Percentiles rank a stretch among this genome's conserved stretches.
These are phyloP conservation scores for Bovichtus variegatus DNA, from an alignment of 2,797 vertebrate species.

Conservation along the genomic window DNA sequence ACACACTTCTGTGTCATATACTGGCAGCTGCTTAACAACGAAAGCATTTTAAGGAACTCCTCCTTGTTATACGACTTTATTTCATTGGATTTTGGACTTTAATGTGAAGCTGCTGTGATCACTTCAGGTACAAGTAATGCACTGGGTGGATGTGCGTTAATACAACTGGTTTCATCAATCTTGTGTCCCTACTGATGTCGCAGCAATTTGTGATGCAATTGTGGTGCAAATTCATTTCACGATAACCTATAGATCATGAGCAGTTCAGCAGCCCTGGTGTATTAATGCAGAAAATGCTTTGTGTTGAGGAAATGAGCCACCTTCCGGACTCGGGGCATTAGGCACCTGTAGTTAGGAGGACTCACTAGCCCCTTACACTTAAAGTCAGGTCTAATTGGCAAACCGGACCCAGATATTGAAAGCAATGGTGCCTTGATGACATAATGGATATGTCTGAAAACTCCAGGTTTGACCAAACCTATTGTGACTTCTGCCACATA, in stretches of 20 bases:
- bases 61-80: neutral
- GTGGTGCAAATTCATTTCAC: neutral
- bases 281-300: neutral
- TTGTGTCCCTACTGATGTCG: neutral
- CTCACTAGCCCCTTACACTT: constrained; percentile 15
- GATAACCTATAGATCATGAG: neutral
- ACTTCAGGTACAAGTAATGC: neutral
- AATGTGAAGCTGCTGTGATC: neutral
- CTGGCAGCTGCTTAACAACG: neutral
- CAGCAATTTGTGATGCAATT: neutral
- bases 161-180: neutral
- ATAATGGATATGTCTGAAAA: neutral
- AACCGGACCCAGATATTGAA: neutral
- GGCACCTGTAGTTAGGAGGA: constrained; percentile 13
- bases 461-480: neutral
- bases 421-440: neutral
- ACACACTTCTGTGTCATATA: neutral
- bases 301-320: constrained; percentile 15
- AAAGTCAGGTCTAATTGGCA: constrained; percentile 5
- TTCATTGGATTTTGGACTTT: neutral
- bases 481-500: neutral
- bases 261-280: neutral
- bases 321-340: constrained; percentile 32
- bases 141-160: neutral
- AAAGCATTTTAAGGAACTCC: neutral